phyloP scores from a whole-genome alignment of 2,113 vertebrate species.

The Nothobranchius furzeri region DNA sequence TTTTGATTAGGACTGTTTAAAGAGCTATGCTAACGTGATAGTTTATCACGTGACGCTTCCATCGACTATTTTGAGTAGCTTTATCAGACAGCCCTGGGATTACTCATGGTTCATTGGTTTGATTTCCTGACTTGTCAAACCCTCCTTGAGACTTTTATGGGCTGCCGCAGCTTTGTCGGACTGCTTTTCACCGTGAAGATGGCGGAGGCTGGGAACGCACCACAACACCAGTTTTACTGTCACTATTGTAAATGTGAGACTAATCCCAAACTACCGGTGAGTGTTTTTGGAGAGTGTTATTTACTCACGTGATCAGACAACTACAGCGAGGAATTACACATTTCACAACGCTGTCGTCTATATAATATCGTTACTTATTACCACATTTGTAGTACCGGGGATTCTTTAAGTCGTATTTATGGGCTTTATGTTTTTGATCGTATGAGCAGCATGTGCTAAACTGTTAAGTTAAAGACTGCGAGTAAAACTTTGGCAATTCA shows the following conservation, averaged over 20 bases:
- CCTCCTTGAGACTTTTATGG: constrained; percentile 45
- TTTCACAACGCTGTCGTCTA: neutral
- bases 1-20: too few relatives aligned
- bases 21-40: too few relatives aligned
- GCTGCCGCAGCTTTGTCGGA: constrained; percentile 58
- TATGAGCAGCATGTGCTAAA: neutral
- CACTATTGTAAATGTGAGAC: constrained; percentile 92
- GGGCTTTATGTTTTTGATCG: neutral
- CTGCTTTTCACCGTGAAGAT: constrained; percentile 76
- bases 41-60: too few relatives aligned
- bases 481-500: constrained; percentile 48
- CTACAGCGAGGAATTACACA: neutral
- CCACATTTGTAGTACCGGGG: too few relatives aligned
- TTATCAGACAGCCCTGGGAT: too few relatives aligned
- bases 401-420: too few relatives aligned
- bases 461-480: constrained; percentile 31
- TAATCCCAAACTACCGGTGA: constrained; percentile 90
- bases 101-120: neutral
- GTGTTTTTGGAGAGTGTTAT: constrained; percentile 47
- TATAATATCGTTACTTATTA: neutral
- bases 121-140: neutral
- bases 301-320: neutral
- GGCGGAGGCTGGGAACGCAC: constrained; percentile 87
- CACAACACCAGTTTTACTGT: constrained; percentile 90
- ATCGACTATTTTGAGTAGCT: too few relatives aligned